Base-by-base conservation (phyloP, 53 echinoderm and acorn worm species). In the Hippasteria phrygiana region DNA sequence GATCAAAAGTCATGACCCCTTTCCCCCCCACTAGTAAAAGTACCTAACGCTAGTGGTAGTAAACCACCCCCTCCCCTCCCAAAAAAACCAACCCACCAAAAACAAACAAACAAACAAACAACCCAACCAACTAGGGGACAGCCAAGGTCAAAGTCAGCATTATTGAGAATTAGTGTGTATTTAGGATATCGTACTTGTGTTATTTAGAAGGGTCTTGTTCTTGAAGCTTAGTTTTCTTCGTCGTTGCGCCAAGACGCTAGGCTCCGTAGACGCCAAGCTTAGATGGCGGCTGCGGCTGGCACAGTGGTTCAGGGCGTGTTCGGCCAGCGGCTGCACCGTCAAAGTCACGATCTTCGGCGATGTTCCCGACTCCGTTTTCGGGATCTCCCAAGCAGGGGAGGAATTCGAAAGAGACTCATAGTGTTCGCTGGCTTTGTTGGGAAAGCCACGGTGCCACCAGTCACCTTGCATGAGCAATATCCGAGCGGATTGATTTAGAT, bases 321-420 rank as follows among this genome's bases (percentile, higher is more conserved):
- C 63, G 7, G 63, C 63, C 27, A 55, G 42, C 63, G 90, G 83
- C 62, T 90, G 90, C 24, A 90, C 90, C 28, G 82, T 90, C 83
- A 90, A 72, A 10, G 90, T 90, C 34, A 90, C 90, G 33, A 90
- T 90, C 56, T 90, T 90, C 27, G 90, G 84, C 55, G 90, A 83
- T 9, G 81, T 84, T 74, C 62, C 83, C 3, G 75, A 28, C 75
- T 75, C 75, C 40, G 73, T 75, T 73, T 74, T 74, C 32, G 74
- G 75, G 75, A 75, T 74, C 55, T 74, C 88, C 62, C 88, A 73
- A 62, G 81, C 81, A 17, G 64, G 81, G 42, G 64, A 81, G 12
- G 81, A 81, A 43, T 43, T 65, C 43, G 47, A 81, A 45, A 81
- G 62, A 31, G 33, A 39, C 37, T 37, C 41, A 45, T 64, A 65